Conservation (phyloP, 2,888 invertebrate species). For the Tinea pellionella region DNA sequence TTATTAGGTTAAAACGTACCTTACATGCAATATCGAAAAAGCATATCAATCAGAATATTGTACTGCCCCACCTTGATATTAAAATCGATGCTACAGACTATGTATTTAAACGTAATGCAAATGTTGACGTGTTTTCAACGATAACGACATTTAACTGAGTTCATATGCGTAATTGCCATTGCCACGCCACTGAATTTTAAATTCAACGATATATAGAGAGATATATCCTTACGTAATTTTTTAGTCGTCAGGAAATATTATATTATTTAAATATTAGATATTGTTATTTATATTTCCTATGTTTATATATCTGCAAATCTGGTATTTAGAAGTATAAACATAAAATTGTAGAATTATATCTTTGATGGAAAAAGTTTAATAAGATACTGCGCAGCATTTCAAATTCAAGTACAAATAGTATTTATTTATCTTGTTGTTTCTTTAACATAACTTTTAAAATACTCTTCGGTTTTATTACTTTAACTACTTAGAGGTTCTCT, state of each 20-base stretch:
- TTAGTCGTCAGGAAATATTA: no score
- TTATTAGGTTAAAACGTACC: background rate
- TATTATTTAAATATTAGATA: background rate
- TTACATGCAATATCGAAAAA: conserved; percentile 1
- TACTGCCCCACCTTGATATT: background rate
- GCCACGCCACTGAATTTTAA: no score
- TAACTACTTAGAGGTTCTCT: background rate
- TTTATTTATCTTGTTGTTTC: conserved; percentile 10
- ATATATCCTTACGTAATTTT: no score
- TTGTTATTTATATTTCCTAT: background rate
- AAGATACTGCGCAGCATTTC: conserved; percentile 20
- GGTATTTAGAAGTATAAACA: background rate
- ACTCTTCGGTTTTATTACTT: background rate
- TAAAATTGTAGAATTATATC: conserved; percentile 14
- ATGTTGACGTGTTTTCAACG: no score
- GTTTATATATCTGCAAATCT: background rate
- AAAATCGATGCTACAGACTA: conserved; percentile 3
- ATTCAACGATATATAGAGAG: no score
- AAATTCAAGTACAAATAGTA: background rate
- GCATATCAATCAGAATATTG: conserved; percentile 7
- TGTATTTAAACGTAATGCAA: no score
- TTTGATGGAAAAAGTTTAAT: conserved; percentile 29
- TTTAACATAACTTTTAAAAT: background rate
- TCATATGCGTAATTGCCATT: no score
- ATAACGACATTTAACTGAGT: no score